Evolutionary conservation across 2,888 invertebrate species (phyloP), one percentile per base, ranked within the genome.

Genomic region (Cantharis nigra): DNA sequence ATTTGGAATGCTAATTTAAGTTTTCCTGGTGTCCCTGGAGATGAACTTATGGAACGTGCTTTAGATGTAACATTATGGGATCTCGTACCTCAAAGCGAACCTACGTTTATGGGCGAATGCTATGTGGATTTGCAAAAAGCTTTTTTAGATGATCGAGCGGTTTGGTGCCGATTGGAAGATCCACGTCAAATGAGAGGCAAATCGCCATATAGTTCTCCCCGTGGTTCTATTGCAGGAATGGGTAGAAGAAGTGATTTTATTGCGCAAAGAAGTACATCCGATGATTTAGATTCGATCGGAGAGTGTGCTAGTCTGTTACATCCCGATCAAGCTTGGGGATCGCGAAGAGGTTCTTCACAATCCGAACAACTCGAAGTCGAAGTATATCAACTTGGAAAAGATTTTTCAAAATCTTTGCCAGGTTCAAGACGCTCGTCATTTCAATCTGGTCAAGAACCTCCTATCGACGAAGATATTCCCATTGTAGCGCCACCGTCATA

Each of bases 1-100:
- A 95, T 96, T 74, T 97, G 97, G 97, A 97, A 97, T 87, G 96
- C 97, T 16, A 97, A 96, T 18, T 90, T 97, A 30, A 94, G 94
- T 76, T 96, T 97, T 86, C 91, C 94, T 2, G 94, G 94, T 49
- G 93, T 96, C 14, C 93, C 94, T 49, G 95, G 94, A 0, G 96
- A 96, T 80, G 92, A 94, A 84, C 89, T 97, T 69, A 93, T 95
- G 88, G 95, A 95, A 77, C 92, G 95, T 76, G 93, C 94, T 9
- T 91, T 97, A 73, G 96, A 97, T 86, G 94, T 97, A 16, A 96
- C 96, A 14, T 90, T 97, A 13, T 97, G 97, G 97, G 97, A 97
- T 86, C 91, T 94, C 81, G 93, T 93, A 82, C 95, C 96, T 0
- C 95, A 95, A 82, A 93, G 94, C 74, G 96, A 96, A 82, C 94